Base-by-base conservation (phyloP, 2,888 invertebrate genomes). In the Polydrusus cervinus region DNA sequence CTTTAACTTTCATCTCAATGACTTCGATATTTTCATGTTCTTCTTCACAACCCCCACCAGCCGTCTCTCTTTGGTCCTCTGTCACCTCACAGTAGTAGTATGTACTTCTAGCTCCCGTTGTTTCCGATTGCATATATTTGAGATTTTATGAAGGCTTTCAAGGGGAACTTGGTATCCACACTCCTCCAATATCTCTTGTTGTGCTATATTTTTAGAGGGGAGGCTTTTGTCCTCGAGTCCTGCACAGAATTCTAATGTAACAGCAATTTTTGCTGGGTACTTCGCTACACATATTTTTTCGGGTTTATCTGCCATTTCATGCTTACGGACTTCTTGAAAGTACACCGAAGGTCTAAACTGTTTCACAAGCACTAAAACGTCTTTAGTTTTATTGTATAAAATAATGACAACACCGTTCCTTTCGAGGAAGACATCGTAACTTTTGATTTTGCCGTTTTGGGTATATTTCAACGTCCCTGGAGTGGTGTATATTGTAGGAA, bases 21-120 rank as follows among this genome's bases (percentile, higher is more conserved):
- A 97, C 93, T 81, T 97, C 96, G 78, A 98, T 97, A 57, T 95
- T 88, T 89, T 98, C 98, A 60, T 95, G 88, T 89, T 98, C 98
- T 67, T 93, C 92, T 57, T 91, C 92, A 8, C 94, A 89, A 11
- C 97, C 97, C 16, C 96, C 96, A 70, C 96, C 96, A 84, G 89
- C 87, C 77, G 89, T 88, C 16, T 89, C 89, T 85, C 91, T 93
- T 91, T 94, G 94, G 0, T 90, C 91, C 84, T 97, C 96, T 0
- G 92, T 93, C 0, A 96, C 95, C 88, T 95, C 95, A 77, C 94
- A 95, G 85, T 96, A 98, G 86, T 92, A 98, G 81, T 97, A 86
- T 11, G 93, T 93, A 84, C 94, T 94, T 38, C 90, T 86, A 0
- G 95, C 89, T 8, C 95, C 97, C 16, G 93, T 91, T 0, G 93